Conservation (phyloP, 2,888 invertebrate species). For the Sesamia inferens region DNA sequence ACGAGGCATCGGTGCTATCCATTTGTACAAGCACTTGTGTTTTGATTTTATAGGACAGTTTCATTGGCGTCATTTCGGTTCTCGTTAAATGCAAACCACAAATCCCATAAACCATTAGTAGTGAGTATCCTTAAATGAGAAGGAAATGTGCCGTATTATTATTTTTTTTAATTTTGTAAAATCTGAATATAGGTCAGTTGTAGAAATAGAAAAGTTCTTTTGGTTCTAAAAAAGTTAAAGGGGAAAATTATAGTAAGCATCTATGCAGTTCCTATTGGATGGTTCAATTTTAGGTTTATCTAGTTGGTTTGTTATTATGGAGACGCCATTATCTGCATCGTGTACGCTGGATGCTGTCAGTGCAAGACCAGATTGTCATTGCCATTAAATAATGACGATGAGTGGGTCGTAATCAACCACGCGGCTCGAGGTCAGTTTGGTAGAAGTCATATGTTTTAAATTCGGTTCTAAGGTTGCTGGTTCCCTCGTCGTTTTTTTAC, state of each 20-base stretch:
- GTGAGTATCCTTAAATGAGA: conserved; percentile 10
- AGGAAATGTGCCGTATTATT: conserved; percentile 21
- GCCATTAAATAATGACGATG: background rate
- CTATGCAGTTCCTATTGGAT: background rate
- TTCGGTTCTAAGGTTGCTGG: background rate
- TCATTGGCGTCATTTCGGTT: conserved; percentile 49
- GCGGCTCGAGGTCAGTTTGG: background rate
- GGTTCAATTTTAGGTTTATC: background rate
- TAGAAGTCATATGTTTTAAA: background rate
- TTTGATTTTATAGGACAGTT: conserved; percentile 28
- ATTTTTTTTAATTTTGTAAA: background rate
- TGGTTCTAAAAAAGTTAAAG: background rate
- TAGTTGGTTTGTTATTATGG: no score
- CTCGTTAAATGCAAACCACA: conserved; percentile 59
- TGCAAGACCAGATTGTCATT: background rate
- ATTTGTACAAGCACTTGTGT: conserved; percentile 27
- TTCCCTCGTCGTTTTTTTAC: no score
- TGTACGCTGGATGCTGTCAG: background rate
- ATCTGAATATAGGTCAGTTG: conserved; percentile 25
- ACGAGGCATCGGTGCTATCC: conserved; percentile 55
- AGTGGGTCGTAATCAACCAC: background rate
- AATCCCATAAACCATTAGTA: conserved; percentile 43
- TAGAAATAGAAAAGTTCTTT: background rate
- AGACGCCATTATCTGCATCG: background rate
- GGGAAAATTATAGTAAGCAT: background rate